Evolutionary conservation across 2,797 vertebrate genomes (phyloP).

Genomic region (Gorsachius magnificus): DNA sequence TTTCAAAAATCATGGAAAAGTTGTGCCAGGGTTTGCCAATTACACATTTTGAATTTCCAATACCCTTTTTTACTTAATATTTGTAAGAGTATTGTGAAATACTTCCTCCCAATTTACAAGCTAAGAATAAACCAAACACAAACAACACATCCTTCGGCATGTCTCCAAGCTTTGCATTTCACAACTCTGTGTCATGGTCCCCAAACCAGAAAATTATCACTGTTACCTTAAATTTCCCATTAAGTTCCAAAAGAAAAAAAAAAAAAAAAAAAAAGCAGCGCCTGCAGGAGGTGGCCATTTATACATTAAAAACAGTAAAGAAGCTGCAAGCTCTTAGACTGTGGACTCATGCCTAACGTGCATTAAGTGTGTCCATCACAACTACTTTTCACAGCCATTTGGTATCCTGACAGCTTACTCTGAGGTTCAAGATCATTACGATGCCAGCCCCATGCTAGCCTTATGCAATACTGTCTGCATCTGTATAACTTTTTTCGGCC

Average conservation of each 20-base stretch:
- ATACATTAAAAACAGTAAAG: not conserved
- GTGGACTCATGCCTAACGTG: not conserved
- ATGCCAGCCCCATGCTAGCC: slow-evolving; percentile 11
- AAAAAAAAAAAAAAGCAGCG: not conserved
- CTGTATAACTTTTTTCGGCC: not conserved
- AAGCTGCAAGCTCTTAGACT: not conserved
- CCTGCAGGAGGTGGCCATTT: not conserved
- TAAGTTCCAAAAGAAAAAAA: not conserved
- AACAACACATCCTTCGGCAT: not conserved
- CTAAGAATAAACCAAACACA: not conserved
- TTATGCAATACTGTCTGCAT: not conserved
- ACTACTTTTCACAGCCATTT: not conserved
- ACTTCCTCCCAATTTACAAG: not conserved
- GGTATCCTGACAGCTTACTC: not conserved
- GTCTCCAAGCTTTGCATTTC: not conserved
- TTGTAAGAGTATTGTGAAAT: not conserved
- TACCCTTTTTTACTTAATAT: not conserved
- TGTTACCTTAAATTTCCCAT: not conserved
- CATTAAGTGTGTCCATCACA: not conserved
- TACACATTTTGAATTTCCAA: not conserved
- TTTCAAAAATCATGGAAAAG: not conserved
- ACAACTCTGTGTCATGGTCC: not conserved
- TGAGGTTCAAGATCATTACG: slow-evolving; percentile 19
- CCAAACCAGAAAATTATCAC: not conserved
- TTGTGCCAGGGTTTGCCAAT: not conserved